Conservation (phyloP, 2,797 vertebrate species). For the Notolabrus celidotus region DNA sequence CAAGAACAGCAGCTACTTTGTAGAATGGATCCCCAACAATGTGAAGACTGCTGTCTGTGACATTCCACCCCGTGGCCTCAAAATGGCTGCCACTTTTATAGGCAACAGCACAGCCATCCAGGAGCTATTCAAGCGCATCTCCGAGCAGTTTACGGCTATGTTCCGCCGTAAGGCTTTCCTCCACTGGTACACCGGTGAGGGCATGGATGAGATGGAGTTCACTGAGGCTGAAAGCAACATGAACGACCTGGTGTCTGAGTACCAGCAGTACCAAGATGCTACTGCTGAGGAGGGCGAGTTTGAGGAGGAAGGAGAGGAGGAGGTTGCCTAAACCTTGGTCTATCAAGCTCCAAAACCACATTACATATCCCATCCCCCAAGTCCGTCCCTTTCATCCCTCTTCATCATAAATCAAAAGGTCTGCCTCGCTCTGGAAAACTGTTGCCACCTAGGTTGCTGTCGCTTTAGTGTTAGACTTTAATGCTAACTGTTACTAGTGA, state of each 20-base stretch:
- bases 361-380: constrained; percentile 19
- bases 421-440: constrained; percentile 27
- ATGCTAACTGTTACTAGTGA: constrained; percentile 63
- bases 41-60: constrained; percentile 96
- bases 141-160: constrained; percentile 98
- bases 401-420: constrained; percentile 37
- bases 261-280: constrained; percentile 94
- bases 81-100: constrained; percentile 95
- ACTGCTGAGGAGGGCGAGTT: constrained; percentile 86
- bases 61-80: constrained; percentile 93
- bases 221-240: constrained; percentile 97
- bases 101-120: constrained; percentile 98
- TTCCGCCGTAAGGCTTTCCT: constrained; percentile 97
- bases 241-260: constrained; percentile 94
- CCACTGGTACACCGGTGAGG: constrained; percentile 95
- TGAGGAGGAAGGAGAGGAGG: constrained; percentile 93
- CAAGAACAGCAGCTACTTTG: constrained; percentile 89
- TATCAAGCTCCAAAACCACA: constrained; percentile 19
- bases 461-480: constrained; percentile 59
- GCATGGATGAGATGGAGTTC: constrained; percentile 95
- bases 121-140: constrained; percentile 97
- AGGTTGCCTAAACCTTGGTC: constrained; percentile 81
- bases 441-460: constrained; percentile 38
- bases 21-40: constrained; percentile 88
- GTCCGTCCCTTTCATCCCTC: constrained; percentile 7